phyloP scores from a whole-genome alignment of 2,888 invertebrate species.

The Arenicola marina region DNA sequence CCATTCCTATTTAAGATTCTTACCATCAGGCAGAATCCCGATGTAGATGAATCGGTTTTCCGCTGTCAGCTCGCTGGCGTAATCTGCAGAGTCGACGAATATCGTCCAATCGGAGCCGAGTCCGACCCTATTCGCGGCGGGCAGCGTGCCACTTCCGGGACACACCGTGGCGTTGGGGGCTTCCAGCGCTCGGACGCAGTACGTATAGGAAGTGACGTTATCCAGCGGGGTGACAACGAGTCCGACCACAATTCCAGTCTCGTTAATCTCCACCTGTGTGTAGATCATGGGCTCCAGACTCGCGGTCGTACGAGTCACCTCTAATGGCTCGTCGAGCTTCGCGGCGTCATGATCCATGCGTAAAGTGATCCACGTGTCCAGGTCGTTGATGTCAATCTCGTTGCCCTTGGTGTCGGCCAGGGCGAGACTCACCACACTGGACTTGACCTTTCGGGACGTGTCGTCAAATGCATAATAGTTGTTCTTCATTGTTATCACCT shows the following conservation, averaged over 20 bases:
- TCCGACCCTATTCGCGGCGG: too few species aligned
- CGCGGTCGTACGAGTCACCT: too few species aligned
- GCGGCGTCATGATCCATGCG: not conserved
- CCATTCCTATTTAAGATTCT: too few species aligned
- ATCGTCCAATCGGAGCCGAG: not conserved
- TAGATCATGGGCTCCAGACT: not conserved
- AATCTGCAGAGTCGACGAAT: not conserved
- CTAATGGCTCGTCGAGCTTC: too few species aligned
- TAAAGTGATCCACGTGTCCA: not conserved
- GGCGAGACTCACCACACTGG: not conserved
- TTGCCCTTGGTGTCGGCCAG: not conserved
- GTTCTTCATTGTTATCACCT: not conserved
- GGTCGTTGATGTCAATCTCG: not conserved
- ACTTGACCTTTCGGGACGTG: not conserved
- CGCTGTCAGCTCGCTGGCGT: not conserved
- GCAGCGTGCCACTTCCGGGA: not conserved
- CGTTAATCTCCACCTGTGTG: not conserved
- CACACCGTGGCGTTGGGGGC: not conserved
- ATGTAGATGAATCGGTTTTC: not conserved
- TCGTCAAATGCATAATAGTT: not conserved
- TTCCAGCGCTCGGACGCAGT: not conserved
- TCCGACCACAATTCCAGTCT: not conserved
- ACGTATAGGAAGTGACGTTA: not conserved
- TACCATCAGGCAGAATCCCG: not conserved
- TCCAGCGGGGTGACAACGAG: not conserved